phyloP scores from a whole-genome alignment of 2,888 invertebrate genomes.

The Choristoneura rosaceana region DNA sequence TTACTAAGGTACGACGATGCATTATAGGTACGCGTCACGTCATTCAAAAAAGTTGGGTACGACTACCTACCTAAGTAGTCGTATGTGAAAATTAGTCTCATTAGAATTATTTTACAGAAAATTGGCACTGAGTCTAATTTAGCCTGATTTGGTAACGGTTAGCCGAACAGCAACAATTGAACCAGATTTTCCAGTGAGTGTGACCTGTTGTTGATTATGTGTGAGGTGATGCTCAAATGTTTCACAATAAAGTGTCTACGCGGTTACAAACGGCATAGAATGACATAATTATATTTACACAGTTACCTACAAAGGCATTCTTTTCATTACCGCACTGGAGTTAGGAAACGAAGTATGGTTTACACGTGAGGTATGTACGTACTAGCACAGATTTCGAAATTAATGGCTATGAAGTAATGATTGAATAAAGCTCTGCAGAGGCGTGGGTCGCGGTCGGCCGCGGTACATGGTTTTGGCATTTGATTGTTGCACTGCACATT shows the following conservation, averaged over 20 bases:
- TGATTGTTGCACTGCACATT: not conserved
- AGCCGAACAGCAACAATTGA: not conserved
- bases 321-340: slow-evolving; percentile 25
- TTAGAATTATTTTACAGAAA: not conserved
- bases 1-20: too few species aligned
- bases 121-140: not conserved
- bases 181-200: not conserved
- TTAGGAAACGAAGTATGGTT: slow-evolving; percentile 24
- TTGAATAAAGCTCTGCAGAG: slow-evolving; percentile 3
- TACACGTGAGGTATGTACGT: not conserved
- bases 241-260: slow-evolving; percentile 11
- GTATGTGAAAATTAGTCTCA: not conserved
- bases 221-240: slow-evolving; percentile 6
- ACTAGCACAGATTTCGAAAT: slow-evolving; percentile 15
- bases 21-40: too few species aligned
- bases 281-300: slow-evolving; percentile 27
- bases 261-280: slow-evolving; percentile 7
- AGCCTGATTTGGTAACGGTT: not conserved
- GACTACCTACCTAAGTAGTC: not conserved
- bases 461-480: not conserved
- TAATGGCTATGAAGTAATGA: slow-evolving; percentile 18
- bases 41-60: too few species aligned
- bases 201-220: slow-evolving; percentile 7
- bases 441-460: not conserved
- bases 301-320: slow-evolving; percentile 13